These are phyloP conservation scores for Plectrocnemia conspersa DNA, from an alignment of 1,140 invertebrate species.

Conservation along the genomic window DNA sequence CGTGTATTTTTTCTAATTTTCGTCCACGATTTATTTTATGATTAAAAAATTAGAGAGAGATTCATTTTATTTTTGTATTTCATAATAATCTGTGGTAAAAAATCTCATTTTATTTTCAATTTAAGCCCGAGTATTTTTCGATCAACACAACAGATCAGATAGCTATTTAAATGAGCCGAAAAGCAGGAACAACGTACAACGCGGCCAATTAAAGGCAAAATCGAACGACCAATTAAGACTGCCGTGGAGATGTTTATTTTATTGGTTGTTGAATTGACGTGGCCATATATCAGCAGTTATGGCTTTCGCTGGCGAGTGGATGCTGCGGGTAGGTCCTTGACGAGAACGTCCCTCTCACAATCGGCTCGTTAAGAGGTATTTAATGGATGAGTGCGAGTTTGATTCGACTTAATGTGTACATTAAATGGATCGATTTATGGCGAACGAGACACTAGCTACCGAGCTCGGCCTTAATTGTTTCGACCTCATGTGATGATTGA, in stretches of 20 bases:
- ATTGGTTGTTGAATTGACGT: conserved; percentile 31
- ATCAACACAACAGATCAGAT: no score
- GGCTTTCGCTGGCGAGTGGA: conserved; percentile 1
- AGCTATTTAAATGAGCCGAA: conserved; percentile 25
- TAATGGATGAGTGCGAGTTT: conserved; percentile 31
- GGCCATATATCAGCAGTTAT: conserved; percentile 27
- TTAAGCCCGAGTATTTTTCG: no score
- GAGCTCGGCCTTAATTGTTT: conserved; percentile 23
- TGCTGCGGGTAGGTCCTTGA: conserved; percentile 12
- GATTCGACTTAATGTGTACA: conserved; percentile 33
- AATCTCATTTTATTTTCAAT: no score
- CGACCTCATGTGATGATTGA: conserved; percentile 8
- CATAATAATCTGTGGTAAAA: no score
- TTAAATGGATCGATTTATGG: conserved; percentile 33
- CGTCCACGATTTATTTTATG: no score
- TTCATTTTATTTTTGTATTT: background rate
- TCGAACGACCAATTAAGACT: conserved; percentile 30
- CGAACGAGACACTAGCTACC: conserved; percentile 24
- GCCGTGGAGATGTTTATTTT: conserved; percentile 32
- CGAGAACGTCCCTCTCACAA: conserved; percentile 17
- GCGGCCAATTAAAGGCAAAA: conserved; percentile 34
- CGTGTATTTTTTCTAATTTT: no score
- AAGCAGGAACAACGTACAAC: conserved; percentile 7
- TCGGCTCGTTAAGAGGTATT: conserved; percentile 28
- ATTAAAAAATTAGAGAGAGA: background rate